These are phyloP conservation scores for Tympanuchus pallidicinctus DNA, from an alignment of 2,113 vertebrate genomes.

Conservation along the genomic window DNA sequence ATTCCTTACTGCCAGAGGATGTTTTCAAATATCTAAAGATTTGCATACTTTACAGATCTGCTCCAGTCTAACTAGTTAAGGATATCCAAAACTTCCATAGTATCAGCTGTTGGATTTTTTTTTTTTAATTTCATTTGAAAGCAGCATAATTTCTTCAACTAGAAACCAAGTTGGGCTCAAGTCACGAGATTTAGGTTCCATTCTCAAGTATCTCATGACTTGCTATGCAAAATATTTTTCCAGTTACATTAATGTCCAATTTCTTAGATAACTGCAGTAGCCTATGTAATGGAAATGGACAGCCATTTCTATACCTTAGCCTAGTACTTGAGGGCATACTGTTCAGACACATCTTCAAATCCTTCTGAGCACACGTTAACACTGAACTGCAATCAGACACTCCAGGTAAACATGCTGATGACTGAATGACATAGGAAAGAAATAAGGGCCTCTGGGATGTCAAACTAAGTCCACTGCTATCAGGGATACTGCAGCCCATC, in stretches of 20 bases:
- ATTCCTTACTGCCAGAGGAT: background rate
- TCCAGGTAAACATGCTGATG: background rate
- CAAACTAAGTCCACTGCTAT: background rate
- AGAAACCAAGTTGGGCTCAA: background rate
- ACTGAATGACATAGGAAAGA: background rate
- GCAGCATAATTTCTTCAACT: background rate
- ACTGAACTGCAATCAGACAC: background rate
- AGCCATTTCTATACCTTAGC: background rate
- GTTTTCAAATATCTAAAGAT: background rate
- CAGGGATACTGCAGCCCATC: background rate
- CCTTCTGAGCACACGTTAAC: background rate
- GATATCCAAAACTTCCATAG: background rate
- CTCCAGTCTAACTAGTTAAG: background rate
- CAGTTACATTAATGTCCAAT: background rate
- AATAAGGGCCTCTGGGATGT: background rate
- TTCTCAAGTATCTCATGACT: background rate
- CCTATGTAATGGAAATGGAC: background rate
- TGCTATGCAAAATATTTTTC: background rate
- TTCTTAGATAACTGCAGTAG: background rate
- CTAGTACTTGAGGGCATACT: background rate
- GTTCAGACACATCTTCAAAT: background rate
- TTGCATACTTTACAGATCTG: background rate
- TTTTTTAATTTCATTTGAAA: background rate
- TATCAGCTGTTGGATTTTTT: no score
- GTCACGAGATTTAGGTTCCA: background rate